Base-by-base conservation (phyloP, 2,113 vertebrate genomes). In the Labrus mixtus region DNA sequence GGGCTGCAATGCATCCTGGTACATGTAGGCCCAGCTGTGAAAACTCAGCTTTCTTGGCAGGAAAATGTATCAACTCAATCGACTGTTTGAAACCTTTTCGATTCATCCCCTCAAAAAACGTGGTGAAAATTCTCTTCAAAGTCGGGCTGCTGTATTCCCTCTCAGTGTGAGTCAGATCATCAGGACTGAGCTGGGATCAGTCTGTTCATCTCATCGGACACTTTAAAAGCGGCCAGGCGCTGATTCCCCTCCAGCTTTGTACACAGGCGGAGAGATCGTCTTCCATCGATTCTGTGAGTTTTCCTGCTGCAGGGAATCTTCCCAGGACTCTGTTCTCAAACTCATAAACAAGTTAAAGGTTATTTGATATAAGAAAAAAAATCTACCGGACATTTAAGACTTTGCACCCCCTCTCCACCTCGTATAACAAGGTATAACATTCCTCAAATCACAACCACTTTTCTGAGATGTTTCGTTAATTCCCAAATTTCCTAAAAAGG, bases 231-330 rank as follows among this genome's bases (percentile, higher is more conserved):
- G 50, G 12, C 56, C 33, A 41, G 45, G 36, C 56, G 59, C 37
- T 74, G 69, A 81, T 83, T 76, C 60, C 56, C 66, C 54, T 25
- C 39, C 51, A 51, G 63, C 69, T 81, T 72, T 86, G 53, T 82
- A 71, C 73, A 55, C 61, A 51, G 56, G 53, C 19, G 69, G 60
- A 62, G 19, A 39, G 36, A 66, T 60, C 3, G 10, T 45, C 19
- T 65, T 48, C 19, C 51, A 70, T 70, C 8, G 25, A 77, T 76
- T 22, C 25, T 23, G 58, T 12, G 19, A 22, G 19, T 51, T 50
- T 11, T 50, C 19, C 37, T 54, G 51, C 62, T 64, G 62, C 62
- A 60, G 23, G 25, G 39, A 25, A 56, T 37, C 45, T 19, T 19
- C 64, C 36, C 29, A 50, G 17, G 58, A 43, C 37, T n/a, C 23